phyloP scores from a whole-genome alignment of 1,140 invertebrate genomes.

The Sminthurinus signatus region DNA sequence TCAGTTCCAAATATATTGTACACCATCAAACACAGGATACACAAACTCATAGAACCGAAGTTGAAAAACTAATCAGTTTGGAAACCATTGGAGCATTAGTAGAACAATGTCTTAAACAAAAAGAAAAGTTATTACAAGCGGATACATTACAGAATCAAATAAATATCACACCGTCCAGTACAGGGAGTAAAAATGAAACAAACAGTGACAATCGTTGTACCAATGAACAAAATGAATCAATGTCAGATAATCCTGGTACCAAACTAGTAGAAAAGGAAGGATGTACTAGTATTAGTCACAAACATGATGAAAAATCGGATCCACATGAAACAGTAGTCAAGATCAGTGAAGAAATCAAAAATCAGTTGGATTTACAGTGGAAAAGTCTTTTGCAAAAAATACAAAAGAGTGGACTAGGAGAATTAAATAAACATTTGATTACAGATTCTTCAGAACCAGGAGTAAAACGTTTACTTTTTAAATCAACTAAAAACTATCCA shows the following conservation, averaged over 20 bases:
- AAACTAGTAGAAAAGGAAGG: background rate
- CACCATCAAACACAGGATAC: background rate
- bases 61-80: conserved; percentile 6
- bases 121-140: conserved; percentile 5
- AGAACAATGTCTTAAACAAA: conserved; percentile 28
- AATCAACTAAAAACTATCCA: background rate
- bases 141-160: background rate
- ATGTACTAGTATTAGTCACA: conserved; percentile 5
- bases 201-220: no score
- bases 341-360: background rate
- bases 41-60: background rate
- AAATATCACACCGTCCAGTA: no score
- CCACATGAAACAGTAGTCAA: conserved; percentile 9
- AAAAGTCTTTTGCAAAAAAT: conserved; percentile 19
- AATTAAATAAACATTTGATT: conserved; percentile 13
- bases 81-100: conserved; percentile 16
- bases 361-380: conserved; percentile 23
- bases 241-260: background rate
- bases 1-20: background rate
- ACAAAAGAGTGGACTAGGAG: conserved; percentile 25
- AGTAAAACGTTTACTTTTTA: background rate
- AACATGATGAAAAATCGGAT: conserved; percentile 7
- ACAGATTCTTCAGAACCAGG: conserved; percentile 1
- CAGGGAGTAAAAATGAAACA: no score
- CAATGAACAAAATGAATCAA: background rate